Base-by-base conservation (phyloP, 2,113 vertebrate species). In the Eudyptes chrysolophus region DNA sequence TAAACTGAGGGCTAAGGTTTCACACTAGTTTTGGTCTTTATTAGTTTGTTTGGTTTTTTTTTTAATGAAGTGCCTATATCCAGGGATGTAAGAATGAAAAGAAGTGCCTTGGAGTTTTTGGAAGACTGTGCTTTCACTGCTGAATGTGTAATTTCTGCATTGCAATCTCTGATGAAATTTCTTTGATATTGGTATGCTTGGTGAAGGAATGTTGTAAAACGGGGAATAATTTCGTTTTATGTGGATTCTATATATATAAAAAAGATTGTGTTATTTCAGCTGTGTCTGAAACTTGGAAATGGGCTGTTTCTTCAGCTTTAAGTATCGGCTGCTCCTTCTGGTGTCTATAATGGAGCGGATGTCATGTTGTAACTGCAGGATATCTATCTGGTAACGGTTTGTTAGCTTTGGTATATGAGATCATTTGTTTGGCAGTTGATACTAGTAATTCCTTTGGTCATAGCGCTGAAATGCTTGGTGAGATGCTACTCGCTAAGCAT, bases 391-490 rank as follows among this genome's bases (percentile, higher is more conserved):
- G 62, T 93, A 96, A 88, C 83, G 91, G 93, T 90, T 94, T 95
- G 92, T 97, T 96, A 94, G 96, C 84, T 90, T 95, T 96, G 93
- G 84, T 87, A 64, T 88, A 70, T 97, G 96, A 98, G 96, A 88
- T 98, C 94, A 96, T 96, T 89, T 93, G 79, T 94, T 97, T 97
- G 96, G 96, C 97, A 96, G 85, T 92, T 87, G 95, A 90, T 97
- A 49, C 90, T 87, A 96, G 77, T 84, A 75, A 94, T 97, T 97
- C 82, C 82, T 96, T 95, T 95, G 96, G 77, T 88, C 76, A 42
- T 51, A 94, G 77, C 3, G 5, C 76, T 95, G 87, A 97, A 97
- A 92, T 95, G 94, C 82, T 97, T 97, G 92, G 95, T 94, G 93
- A 92, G 70, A 89, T 94, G 81, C 92, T 72, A 84, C 94, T 97